These are phyloP conservation scores for Yponomeuta cagnagella DNA, from an alignment of 2,888 invertebrate genomes.

Conservation along the genomic window DNA sequence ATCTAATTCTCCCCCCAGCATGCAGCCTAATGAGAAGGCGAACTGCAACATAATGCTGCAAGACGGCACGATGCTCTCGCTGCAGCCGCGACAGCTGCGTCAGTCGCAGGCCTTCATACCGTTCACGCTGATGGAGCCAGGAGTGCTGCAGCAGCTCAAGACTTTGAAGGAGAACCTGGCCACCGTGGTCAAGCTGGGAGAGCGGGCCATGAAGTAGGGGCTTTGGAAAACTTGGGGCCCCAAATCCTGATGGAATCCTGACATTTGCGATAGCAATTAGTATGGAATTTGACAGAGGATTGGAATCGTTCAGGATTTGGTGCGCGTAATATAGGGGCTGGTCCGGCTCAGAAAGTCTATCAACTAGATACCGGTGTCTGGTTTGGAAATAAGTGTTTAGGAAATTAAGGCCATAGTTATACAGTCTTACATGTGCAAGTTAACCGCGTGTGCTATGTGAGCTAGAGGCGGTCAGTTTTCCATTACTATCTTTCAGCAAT, in stretches of 20 bases:
- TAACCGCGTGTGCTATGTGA: too few relatives aligned
- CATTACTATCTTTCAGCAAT: too few relatives aligned
- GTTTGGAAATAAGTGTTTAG: too few relatives aligned
- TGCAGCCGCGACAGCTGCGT: conserved; percentile 73
- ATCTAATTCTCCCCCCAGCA: conserved; percentile 33
- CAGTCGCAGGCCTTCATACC: conserved; percentile 63
- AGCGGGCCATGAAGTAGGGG: conserved; percentile 35
- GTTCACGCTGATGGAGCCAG: conserved; percentile 54
- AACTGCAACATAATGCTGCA: conserved; percentile 80
- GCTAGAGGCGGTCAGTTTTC: too few relatives aligned
- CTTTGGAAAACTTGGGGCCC: not conserved
- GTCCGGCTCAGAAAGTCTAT: not conserved
- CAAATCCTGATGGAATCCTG: too few relatives aligned
- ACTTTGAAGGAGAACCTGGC: conserved; percentile 70
- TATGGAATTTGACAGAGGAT: too few relatives aligned
- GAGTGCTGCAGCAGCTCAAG: conserved; percentile 53
- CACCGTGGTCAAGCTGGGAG: conserved; percentile 52
- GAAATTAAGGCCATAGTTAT: too few relatives aligned
- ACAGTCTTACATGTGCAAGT: too few relatives aligned
- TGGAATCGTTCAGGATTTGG: too few relatives aligned
- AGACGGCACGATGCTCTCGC: conserved; percentile 78
- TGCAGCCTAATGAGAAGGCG: conserved; percentile 70
- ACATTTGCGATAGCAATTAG: too few relatives aligned
- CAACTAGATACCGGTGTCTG: not conserved
- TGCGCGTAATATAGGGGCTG: not conserved